phyloP scores from a whole-genome alignment of 2,113 vertebrate species.

The Acinonyx jubatus region DNA sequence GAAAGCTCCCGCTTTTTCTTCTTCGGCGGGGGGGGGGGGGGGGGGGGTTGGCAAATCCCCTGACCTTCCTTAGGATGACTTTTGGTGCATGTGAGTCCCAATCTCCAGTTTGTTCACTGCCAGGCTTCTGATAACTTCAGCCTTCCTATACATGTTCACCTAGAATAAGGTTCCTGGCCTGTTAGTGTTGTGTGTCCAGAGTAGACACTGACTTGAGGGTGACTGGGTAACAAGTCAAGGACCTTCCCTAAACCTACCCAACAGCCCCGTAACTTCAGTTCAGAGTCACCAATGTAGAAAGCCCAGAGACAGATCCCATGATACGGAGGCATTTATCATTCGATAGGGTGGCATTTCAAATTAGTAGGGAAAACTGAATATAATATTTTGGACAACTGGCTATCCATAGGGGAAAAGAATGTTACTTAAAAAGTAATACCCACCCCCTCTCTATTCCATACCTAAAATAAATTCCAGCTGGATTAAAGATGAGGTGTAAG shows the following conservation, averaged over 20 bases:
- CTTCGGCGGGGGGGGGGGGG: accelerated
- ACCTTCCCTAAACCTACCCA: background rate
- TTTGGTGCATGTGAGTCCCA: accelerated
- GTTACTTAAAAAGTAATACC: background rate
- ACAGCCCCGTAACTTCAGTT: accelerated
- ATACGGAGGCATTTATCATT: too few relatives aligned
- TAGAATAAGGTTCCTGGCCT: background rate
- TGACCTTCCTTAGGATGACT: background rate
- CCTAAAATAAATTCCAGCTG: background rate
- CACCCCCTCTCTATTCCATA: too few relatives aligned
- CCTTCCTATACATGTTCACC: too few relatives aligned
- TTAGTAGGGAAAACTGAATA: background rate
- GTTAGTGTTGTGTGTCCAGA: accelerated
- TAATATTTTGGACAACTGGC: background rate
- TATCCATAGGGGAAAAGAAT: background rate
- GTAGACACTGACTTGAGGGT: background rate
- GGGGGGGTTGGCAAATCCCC: background rate
- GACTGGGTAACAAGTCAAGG: too few relatives aligned
- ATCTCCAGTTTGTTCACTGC: background rate
- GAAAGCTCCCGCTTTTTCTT: background rate
- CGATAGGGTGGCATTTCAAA: background rate
- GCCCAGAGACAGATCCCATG: accelerated
- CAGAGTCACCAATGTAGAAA: background rate
- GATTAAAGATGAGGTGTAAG: background rate
- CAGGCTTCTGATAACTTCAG: background rate